phyloP scores from a whole-genome alignment of 2,113 vertebrate species.

The Halcyon malimbica region DNA sequence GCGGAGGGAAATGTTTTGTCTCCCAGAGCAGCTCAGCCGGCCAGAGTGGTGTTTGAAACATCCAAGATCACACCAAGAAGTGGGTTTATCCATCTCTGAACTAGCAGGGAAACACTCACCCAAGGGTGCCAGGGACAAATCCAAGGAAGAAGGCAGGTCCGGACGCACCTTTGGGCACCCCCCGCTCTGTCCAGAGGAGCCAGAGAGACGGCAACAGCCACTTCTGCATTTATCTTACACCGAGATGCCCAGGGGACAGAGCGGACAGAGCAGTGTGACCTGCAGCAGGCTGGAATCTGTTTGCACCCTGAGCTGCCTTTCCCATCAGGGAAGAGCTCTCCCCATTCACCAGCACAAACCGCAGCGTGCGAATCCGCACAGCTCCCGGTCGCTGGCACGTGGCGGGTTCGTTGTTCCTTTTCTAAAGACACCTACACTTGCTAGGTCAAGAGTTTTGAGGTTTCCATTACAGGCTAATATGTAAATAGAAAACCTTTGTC shows the following conservation, averaged over 20 bases:
- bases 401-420: neutral
- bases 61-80: neutral
- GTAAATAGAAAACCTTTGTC: neutral
- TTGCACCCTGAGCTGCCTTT: neutral
- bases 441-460: neutral
- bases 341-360: neutral
- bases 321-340: neutral
- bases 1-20: neutral
- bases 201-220: neutral
- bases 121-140: neutral
- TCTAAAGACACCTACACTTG: neutral
- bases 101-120: neutral
- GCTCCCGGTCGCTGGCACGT: neutral
- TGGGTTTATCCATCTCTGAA: neutral
- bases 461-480: neutral
- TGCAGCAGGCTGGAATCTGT: neutral
- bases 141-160: neutral
- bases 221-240: neutral
- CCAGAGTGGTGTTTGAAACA: neutral
- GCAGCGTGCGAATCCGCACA: neutral
- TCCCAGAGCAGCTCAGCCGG: neutral
- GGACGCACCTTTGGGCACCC: neutral
- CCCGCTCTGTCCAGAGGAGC: rapidly evolving
- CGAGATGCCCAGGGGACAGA: neutral
- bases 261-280: neutral